These are phyloP conservation scores for Ceriagrion tenellum DNA, from an alignment of 2,888 invertebrate genomes.

Conservation along the genomic window DNA sequence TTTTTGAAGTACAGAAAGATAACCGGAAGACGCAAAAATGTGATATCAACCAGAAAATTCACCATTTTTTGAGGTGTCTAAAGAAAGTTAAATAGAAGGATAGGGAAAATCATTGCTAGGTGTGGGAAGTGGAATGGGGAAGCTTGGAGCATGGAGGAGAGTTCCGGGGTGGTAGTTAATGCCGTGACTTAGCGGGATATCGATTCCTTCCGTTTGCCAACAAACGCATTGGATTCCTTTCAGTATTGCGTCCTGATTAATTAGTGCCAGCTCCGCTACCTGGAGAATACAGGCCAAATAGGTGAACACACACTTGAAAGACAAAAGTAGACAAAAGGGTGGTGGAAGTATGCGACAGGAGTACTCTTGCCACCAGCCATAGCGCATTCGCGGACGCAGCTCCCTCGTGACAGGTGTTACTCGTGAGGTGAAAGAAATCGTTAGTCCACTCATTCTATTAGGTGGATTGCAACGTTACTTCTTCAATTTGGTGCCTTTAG, in stretches of 20 bases:
- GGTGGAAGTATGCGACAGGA: neutral
- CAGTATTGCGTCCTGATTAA: conserved; percentile 42
- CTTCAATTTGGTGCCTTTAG: no score
- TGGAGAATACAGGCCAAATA: neutral
- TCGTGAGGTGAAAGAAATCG: neutral
- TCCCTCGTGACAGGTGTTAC: neutral
- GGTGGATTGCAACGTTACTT: no score
- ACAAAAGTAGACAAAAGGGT: neutral
- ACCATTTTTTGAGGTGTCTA: neutral
- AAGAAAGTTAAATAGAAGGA: neutral
- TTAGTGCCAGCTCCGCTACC: neutral
- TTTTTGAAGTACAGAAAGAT: no score
- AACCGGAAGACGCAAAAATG: no score
- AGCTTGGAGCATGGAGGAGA: neutral
- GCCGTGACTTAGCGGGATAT: conserved; percentile 33
- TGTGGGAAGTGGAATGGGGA: neutral
- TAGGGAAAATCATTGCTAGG: no score
- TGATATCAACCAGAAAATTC: neutral
- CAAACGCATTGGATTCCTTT: conserved; percentile 58
- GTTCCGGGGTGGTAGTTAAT: neutral
- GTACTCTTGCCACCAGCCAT: neutral
- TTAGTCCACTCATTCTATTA: neutral
- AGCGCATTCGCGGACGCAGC: neutral
- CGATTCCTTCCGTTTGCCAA: neutral
- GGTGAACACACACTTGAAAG: neutral